A percentile compares a stretch with the other conserved stretches of the same genome.
These are phyloP conservation scores for Lepus oiostolus DNA, from an alignment of 2,797 vertebrate species.

Conservation along the genomic window DNA sequence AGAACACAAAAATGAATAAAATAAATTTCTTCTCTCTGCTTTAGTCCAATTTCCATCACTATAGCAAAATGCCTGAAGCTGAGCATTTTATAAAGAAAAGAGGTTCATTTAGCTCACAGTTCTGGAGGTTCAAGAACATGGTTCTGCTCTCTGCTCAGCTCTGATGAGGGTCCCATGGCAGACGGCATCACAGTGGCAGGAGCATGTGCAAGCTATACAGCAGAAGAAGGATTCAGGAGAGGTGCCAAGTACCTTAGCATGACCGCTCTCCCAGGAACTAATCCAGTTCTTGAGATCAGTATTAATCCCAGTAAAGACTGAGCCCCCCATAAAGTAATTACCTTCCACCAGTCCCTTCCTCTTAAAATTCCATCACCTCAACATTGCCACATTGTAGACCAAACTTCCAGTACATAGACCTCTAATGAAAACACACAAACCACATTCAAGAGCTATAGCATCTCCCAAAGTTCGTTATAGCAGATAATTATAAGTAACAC, in stretches of 20 bases:
- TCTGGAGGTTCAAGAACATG: background rate
- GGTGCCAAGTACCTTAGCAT: background rate
- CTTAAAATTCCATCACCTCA: background rate
- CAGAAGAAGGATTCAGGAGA: background rate
- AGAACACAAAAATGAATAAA: slow-evolving; percentile 17
- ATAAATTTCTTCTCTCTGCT: background rate
- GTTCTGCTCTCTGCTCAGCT: background rate
- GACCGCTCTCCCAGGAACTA: background rate
- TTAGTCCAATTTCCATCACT: background rate
- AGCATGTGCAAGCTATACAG: rapidly evolving
- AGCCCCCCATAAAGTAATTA: background rate
- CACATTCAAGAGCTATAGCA: too few species aligned
- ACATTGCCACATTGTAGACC: background rate
- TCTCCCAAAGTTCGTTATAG: background rate
- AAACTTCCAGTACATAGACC: background rate
- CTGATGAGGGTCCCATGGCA: background rate
- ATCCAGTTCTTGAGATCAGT: background rate
- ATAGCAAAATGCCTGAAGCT: background rate
- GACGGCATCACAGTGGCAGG: background rate
- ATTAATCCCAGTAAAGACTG: background rate
- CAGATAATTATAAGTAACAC: background rate
- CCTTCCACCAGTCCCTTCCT: background rate
- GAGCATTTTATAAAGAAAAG: background rate
- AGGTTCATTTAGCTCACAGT: background rate
- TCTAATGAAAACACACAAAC: background rate